Evolutionary conservation across 2,888 invertebrate genomes (phyloP).

Genomic region (Pandemis cinnamomeana): DNA sequence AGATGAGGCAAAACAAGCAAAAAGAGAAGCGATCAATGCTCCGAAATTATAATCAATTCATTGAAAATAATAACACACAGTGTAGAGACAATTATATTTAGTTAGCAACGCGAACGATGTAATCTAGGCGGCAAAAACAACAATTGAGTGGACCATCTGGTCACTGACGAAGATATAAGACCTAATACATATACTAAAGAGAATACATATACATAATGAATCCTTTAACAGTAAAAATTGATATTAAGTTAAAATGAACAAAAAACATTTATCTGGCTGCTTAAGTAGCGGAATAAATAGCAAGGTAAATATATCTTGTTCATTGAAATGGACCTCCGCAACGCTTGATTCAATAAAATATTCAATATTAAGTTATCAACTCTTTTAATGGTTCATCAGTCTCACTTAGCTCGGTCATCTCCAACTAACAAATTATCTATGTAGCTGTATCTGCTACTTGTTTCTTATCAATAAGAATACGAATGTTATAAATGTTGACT

Average conservation of each 20-base stretch:
- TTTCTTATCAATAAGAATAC: neutral
- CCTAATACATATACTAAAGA: neutral
- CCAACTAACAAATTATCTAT: neutral
- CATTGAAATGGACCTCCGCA: too few relatives aligned
- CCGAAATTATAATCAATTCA: constrained; percentile 46
- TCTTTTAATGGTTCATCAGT: too few relatives aligned
- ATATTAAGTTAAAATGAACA: too few relatives aligned
- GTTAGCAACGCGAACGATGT: neutral
- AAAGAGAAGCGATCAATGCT: constrained; percentile 53
- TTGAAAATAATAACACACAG: constrained; percentile 45
- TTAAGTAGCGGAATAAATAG: too few relatives aligned
- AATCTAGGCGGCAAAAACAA: constrained; percentile 2
- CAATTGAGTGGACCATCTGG: constrained; percentile 3
- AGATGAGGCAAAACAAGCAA: constrained; percentile 54
- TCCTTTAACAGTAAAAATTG: too few relatives aligned
- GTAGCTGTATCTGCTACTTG: neutral
- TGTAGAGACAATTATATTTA: constrained; percentile 1
- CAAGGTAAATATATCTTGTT: too few relatives aligned
- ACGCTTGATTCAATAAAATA: too few relatives aligned
- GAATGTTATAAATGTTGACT: constrained; percentile 2
- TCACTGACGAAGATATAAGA: neutral
- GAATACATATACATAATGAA: neutral
- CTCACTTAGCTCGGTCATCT: too few relatives aligned
- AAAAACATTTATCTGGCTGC: too few relatives aligned
- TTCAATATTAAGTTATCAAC: too few relatives aligned